Conservation (phyloP, 35 echinoderm and acorn worm genomes). For the Ophioderma brevispina region DNA sequence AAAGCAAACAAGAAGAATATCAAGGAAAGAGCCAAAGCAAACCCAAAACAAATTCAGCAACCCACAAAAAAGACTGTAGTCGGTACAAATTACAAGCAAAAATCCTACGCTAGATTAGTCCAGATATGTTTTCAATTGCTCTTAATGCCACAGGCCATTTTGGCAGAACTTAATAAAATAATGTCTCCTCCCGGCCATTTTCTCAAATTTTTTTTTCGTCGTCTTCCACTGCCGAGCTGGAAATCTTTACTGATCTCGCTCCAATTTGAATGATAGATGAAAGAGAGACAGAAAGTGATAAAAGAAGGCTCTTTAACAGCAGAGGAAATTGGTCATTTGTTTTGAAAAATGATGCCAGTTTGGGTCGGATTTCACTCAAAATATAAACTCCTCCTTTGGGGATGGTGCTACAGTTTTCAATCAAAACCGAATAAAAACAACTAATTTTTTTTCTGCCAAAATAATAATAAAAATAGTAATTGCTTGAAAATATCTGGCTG, state of each 20-base stretch:
- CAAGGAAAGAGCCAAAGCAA: no score
- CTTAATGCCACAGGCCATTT: neutral
- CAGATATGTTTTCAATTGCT: neutral
- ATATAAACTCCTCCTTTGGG: neutral
- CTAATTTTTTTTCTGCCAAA: no score
- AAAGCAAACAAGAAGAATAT: no score
- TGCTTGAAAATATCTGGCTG: no score
- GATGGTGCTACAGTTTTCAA: neutral
- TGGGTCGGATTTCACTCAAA: neutral
- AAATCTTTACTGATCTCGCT: no score
- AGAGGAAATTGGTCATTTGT: constrained; percentile 4
- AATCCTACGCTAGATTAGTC: neutral
- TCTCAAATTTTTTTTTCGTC: no score
- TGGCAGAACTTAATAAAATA: constrained; percentile 6
- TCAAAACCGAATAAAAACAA: neutral
- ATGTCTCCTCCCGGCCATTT: constrained; percentile 3
- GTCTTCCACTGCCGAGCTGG: no score
- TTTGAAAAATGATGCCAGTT: constrained; percentile 2
- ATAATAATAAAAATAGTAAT: no score
- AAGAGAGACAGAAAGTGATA: neutral
- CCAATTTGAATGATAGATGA: neutral
- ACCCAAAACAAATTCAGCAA: no score
- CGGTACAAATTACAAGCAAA: neutral
- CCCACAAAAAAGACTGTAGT: no score
- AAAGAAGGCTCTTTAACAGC: neutral